Conservation (phyloP, 1,140 invertebrate species). For the Mercenaria mercenaria region DNA sequence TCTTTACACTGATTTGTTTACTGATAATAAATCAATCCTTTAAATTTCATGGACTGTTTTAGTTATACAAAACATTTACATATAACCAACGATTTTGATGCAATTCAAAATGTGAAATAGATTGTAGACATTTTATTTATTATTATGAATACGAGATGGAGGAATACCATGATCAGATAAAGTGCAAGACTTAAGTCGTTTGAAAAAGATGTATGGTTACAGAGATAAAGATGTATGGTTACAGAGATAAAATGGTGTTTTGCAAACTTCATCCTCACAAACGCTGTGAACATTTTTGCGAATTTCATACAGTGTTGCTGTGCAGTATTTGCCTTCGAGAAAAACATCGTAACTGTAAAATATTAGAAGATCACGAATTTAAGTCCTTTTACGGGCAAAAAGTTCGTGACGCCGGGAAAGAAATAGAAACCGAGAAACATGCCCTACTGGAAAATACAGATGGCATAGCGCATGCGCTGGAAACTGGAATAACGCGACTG, state of each 20-base stretch:
- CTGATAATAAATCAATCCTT: background rate
- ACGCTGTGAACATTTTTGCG: conserved; percentile 45
- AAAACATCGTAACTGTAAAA: conserved; percentile 37
- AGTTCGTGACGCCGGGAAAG: conserved; percentile 10
- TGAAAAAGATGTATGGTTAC: too few relatives aligned
- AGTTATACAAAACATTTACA: background rate
- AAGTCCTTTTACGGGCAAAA: conserved; percentile 40
- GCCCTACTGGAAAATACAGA: conserved; percentile 31
- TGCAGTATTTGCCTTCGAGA: conserved; percentile 47
- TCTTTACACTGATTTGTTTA: background rate
- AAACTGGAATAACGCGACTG: conserved; percentile 44
- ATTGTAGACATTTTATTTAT: background rate
- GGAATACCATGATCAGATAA: too few relatives aligned
- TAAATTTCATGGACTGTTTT: background rate
- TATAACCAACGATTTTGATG: background rate
- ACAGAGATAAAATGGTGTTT: conserved; percentile 28
- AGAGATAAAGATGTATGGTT: conserved; percentile 51
- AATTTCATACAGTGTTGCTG: conserved; percentile 7
- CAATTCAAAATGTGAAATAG: background rate
- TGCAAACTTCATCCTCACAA: conserved; percentile 34
- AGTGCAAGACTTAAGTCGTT: too few relatives aligned
- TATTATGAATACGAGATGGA: background rate
- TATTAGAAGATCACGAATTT: conserved; percentile 43
- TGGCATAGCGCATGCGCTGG: conserved; percentile 41
- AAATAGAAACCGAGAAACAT: conserved; percentile 41